A percentile compares a stretch with the other conserved stretches of the same genome.
Evolutionary conservation across 1,140 invertebrate species (phyloP).

Genomic region (Ectropis grisescens): DNA sequence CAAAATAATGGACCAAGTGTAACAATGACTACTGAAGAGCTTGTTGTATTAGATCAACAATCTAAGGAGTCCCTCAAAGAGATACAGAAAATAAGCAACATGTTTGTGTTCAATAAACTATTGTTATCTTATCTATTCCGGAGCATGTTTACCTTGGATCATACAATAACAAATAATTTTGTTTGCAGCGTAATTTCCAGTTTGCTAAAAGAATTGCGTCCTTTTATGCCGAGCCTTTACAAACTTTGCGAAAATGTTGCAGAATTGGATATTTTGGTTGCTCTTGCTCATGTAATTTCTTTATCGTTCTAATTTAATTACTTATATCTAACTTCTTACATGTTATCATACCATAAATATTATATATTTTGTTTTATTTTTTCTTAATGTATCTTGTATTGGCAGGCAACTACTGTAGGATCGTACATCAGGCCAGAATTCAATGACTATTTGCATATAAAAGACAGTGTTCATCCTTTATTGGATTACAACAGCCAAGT

Average conservation of each 20-base stretch:
- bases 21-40: slow-evolving; percentile 83
- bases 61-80: slow-evolving; percentile 81
- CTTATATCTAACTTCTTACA: too few species aligned
- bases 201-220: slow-evolving; percentile 73
- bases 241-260: slow-evolving; percentile 84
- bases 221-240: slow-evolving; percentile 82
- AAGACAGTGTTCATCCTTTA: slow-evolving; percentile 83
- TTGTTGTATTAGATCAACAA: slow-evolving; percentile 79
- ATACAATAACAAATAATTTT: neutral
- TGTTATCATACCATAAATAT: too few species aligned
- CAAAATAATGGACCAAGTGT: slow-evolving; percentile 73
- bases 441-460: slow-evolving; percentile 76
- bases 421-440: slow-evolving; percentile 83
- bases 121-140: slow-evolving; percentile 3
- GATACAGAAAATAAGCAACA: slow-evolving; percentile 84
- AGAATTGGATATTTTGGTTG: slow-evolving; percentile 83
- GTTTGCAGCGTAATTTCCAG: slow-evolving; percentile 73
- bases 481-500: slow-evolving; percentile 75
- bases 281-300: slow-evolving; percentile 79
- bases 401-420: slow-evolving; percentile 54
- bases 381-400: slow-evolving; percentile 2
- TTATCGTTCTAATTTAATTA: slow-evolving; percentile 3
- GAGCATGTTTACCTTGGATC: neutral
- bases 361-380: too few species aligned
- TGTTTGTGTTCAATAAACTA: slow-evolving; percentile 74